A percentile compares a stretch with the other conserved stretches of the same genome.
Conservation (phyloP, 2,888 invertebrate genomes). For the Melipona beecheii region DNA sequence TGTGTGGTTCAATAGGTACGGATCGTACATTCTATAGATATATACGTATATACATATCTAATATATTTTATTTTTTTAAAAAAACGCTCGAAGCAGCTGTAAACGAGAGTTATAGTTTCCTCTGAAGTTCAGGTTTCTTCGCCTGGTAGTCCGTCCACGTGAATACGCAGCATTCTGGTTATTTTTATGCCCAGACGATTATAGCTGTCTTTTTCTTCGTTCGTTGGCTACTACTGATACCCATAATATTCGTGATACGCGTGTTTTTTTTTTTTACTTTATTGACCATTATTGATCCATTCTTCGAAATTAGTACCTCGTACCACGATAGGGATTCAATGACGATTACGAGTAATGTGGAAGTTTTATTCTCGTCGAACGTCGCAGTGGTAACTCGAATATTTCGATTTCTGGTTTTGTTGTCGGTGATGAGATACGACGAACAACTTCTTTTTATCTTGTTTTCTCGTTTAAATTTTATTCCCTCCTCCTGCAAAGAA, state of each 20-base stretch:
- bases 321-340: not conserved
- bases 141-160: slow-evolving; percentile 56
- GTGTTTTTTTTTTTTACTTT: slow-evolving; percentile 6
- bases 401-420: slow-evolving; percentile 4
- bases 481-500: not conserved
- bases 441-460: not conserved
- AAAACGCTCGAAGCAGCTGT: not conserved
- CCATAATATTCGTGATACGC: slow-evolving; percentile 43
- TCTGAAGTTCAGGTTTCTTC: slow-evolving; percentile 51
- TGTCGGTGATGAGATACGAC: not conserved
- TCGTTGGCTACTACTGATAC: slow-evolving; percentile 20
- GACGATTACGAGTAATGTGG: not conserved
- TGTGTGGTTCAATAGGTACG: slow-evolving; percentile 5
- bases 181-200: slow-evolving; percentile 49
- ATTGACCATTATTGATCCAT: slow-evolving; percentile 7
- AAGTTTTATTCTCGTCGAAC: slow-evolving; percentile 1
- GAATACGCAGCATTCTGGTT: slow-evolving; percentile 35
- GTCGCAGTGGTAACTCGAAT: slow-evolving; percentile 2
- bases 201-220: slow-evolving; percentile 36
- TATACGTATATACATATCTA: not conserved
- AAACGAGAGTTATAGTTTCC: slow-evolving; percentile 14
- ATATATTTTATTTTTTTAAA: slow-evolving; percentile 6
- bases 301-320: slow-evolving; percentile 29
- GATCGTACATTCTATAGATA: slow-evolving; percentile 10
- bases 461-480: not conserved